A percentile compares a stretch with the other conserved stretches of the same genome.
These are phyloP conservation scores for Delia radicum DNA, from an alignment of 1,140 invertebrate genomes.

Conservation along the genomic window DNA sequence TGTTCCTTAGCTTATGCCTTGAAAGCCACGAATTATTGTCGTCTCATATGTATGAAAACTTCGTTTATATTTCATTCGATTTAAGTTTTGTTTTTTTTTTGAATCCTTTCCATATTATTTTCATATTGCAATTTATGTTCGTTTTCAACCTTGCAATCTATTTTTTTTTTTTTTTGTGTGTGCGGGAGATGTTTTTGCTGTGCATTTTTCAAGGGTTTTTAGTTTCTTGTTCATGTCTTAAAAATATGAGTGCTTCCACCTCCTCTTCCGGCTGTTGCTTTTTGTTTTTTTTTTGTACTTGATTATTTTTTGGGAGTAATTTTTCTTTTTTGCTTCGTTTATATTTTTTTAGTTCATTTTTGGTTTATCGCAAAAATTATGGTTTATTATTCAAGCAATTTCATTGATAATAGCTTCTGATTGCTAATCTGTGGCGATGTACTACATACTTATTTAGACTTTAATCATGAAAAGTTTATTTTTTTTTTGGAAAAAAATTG, in stretches of 20 bases:
- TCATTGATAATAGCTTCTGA: constrained; percentile 20
- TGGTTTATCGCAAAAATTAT: constrained; percentile 20
- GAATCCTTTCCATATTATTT: neutral
- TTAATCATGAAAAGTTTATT: no score
- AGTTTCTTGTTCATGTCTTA: neutral
- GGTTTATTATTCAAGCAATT: constrained; percentile 21
- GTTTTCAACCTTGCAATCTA: neutral
- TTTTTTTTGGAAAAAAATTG: no score
- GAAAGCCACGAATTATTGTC: neutral
- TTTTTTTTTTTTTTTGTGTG: neutral
- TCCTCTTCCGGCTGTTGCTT: constrained; percentile 12
- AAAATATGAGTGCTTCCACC: constrained; percentile 13
- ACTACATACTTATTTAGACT: no score
- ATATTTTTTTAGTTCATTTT: neutral
- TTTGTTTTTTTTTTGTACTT: neutral
- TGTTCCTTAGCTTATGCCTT: neutral
- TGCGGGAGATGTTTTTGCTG: constrained; percentile 8
- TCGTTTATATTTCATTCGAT: no score
- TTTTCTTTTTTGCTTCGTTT: neutral
- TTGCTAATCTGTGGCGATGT: neutral
- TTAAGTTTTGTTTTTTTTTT: neutral
- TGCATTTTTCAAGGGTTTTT: neutral
- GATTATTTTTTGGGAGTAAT: neutral
- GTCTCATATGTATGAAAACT: neutral
- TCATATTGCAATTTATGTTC: constrained; percentile 16